phyloP scores from a whole-genome alignment of 2,888 invertebrate genomes.

The Sisyra nigra region DNA sequence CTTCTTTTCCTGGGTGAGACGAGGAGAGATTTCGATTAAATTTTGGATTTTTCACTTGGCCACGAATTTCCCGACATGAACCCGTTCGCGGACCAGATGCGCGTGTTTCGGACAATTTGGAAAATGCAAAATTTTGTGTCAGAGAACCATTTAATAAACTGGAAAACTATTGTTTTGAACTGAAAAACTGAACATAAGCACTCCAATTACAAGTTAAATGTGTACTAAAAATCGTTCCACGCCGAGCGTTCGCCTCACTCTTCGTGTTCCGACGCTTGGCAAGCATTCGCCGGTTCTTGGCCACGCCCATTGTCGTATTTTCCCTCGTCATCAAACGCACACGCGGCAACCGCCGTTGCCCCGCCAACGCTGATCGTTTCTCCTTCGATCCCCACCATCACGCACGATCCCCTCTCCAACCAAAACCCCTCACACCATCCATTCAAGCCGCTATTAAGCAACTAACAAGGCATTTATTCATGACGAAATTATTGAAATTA shows the following conservation, averaged over 20 bases:
- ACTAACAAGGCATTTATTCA: no score
- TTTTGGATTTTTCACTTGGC: no score
- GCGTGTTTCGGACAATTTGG: no score
- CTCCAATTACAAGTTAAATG: conserved; percentile 31
- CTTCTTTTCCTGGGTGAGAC: no score
- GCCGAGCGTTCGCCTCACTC: conserved; percentile 8
- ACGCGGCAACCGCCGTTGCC: conserved; percentile 15
- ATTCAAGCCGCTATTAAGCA: no score
- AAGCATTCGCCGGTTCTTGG: conserved; percentile 27
- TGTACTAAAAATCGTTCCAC: conserved; percentile 25
- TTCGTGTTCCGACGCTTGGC: conserved; percentile 24
- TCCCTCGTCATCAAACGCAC: conserved; percentile 17
- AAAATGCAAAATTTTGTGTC: no score
- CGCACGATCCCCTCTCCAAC: conserved; percentile 2
- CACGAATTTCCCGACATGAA: no score
- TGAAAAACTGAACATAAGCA: conserved; percentile 25
- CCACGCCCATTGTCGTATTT: conserved; percentile 29
- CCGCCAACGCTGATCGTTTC: conserved; percentile 17
- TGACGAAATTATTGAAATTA: background rate
- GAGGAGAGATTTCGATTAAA: no score
- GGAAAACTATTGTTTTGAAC: conserved; percentile 15
- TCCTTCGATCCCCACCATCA: conserved; percentile 12
- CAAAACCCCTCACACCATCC: background rate
- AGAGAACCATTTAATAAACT: no score
- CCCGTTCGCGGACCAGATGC: no score